Percentiles rank a stretch among this genome's conserved stretches.
phyloP scores from a whole-genome alignment of 2,888 invertebrate species.

The Margaritifera margaritifera region DNA sequence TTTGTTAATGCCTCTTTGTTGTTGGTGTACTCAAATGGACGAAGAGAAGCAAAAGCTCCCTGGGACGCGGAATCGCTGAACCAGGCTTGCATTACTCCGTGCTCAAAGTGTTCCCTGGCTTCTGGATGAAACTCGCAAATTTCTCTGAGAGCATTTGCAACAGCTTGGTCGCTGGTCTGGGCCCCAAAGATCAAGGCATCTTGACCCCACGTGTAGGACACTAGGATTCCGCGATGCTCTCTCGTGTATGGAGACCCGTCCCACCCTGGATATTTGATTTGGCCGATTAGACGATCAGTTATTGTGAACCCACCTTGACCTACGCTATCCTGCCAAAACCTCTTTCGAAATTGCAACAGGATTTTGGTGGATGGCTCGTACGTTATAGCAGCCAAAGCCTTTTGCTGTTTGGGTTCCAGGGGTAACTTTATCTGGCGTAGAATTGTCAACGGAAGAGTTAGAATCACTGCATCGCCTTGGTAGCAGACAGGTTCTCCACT shows the following conservation, averaged over 20 bases:
- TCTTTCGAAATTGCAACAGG: conserved; percentile 23
- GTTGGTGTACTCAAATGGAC: conserved; percentile 24
- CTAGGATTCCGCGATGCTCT: conserved; percentile 23
- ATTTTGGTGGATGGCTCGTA: conserved; percentile 28
- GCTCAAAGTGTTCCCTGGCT: conserved; percentile 26
- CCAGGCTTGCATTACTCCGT: conserved; percentile 36
- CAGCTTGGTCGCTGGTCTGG: conserved; percentile 17
- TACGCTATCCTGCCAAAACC: conserved; percentile 31
- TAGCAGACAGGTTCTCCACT: conserved; percentile 6
- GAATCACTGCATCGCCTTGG: conserved; percentile 29
- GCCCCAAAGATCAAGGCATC: conserved; percentile 28
- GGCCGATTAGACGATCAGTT: conserved; percentile 20
- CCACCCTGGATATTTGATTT: conserved; percentile 18
- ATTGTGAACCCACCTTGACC: conserved; percentile 26
- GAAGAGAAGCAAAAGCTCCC: conserved; percentile 19
- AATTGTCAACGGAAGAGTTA: conserved; percentile 28
- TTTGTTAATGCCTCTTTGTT: conserved; percentile 11
- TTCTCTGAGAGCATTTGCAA: conserved; percentile 26
- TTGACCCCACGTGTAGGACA: conserved; percentile 26
- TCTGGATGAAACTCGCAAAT: conserved; percentile 32
- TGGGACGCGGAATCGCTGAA: conserved; percentile 24
- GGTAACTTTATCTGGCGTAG: conserved; percentile 29
- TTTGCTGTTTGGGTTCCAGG: neutral
- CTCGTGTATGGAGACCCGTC: conserved; percentile 10
- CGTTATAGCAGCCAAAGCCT: conserved; percentile 13